These are phyloP conservation scores for Geothlypis trichas DNA, from an alignment of 2,113 vertebrate species.

Conservation along the genomic window DNA sequence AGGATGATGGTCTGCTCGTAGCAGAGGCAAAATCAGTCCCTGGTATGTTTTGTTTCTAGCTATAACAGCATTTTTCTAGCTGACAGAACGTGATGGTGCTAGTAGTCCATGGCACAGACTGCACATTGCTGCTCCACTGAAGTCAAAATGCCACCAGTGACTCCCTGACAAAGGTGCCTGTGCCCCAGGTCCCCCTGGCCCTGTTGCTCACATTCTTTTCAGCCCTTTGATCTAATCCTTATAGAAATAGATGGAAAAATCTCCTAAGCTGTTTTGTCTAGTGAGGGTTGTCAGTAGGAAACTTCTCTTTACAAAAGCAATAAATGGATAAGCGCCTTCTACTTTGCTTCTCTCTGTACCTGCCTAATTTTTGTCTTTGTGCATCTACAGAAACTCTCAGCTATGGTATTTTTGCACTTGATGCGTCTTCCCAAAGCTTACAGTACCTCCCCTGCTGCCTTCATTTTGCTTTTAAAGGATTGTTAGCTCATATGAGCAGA, in stretches of 20 bases:
- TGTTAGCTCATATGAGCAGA: neutral
- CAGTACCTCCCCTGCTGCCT: neutral
- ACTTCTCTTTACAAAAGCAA: neutral
- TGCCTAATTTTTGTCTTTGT: neutral
- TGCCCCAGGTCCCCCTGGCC: neutral
- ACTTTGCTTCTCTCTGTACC: neutral
- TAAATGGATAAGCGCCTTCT: neutral
- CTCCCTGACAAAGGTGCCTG: neutral
- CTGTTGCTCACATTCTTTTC: neutral
- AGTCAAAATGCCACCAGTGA: neutral
- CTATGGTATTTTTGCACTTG: neutral
- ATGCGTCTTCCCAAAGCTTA: neutral
- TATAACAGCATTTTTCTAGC: neutral
- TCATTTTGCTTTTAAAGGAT: neutral
- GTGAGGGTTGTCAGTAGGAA: neutral
- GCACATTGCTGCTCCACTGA: accelerated
- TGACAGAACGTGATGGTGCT: neutral
- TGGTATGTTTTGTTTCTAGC: neutral
- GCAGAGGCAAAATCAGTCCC: neutral
- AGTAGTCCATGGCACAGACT: neutral
- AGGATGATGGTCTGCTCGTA: neutral
- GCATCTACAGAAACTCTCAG: neutral
- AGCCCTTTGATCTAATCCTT: neutral
- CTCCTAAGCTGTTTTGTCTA: neutral
- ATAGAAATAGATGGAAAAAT: neutral